Evolutionary conservation across 2,797 vertebrate species (phyloP).

Genomic region (Sebastes iracundus): DNA sequence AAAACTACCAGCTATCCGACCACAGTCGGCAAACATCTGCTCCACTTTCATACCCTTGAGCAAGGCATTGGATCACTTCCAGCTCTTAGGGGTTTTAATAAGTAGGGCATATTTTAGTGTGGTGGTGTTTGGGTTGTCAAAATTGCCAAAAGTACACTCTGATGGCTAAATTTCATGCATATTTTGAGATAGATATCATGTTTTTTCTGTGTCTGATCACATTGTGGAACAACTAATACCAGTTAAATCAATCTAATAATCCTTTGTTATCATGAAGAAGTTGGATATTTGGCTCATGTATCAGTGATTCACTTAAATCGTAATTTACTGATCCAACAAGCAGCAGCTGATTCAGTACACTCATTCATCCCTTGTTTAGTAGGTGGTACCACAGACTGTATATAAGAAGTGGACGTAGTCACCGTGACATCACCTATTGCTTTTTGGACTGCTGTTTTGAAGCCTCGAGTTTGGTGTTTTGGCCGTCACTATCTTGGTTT

Average conservation of each 20-base stretch:
- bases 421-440: too few relatives aligned
- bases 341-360: constrained; percentile 8
- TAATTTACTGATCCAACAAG: not conserved
- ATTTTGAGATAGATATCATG: not conserved
- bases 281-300: not conserved
- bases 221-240: not conserved
- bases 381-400: not conserved
- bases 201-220: not conserved
- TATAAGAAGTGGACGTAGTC: too few relatives aligned
- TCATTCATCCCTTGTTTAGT: not conserved
- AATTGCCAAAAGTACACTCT: not conserved
- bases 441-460: too few relatives aligned
- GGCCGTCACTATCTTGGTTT: too few relatives aligned
- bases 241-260: not conserved
- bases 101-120: not conserved
- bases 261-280: not conserved
- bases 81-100: not conserved
- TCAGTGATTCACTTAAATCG: not conserved
- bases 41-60: constrained; percentile 24
- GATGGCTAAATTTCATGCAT: not conserved
- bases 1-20: constrained; percentile 4
- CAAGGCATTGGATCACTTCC: constrained; percentile 20
- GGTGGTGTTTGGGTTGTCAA: not conserved
- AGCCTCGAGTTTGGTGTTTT: too few relatives aligned
- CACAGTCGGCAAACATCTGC: constrained; percentile 36